Base-by-base conservation (phyloP, 2,888 invertebrate genomes). In the Epinotia brunnichana region DNA sequence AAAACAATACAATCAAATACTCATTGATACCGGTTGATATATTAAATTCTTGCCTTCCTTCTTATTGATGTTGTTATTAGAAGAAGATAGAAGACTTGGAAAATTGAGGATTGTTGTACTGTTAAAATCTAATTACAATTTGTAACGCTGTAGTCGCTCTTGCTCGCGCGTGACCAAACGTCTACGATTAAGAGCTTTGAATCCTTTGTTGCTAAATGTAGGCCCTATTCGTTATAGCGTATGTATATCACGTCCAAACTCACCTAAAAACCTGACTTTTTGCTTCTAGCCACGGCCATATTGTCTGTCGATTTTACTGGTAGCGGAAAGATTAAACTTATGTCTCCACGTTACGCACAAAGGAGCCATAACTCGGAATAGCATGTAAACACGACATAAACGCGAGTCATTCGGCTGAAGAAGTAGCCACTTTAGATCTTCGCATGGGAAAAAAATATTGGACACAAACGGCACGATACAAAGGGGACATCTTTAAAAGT, bases 381-480 rank as follows among this genome's bases (percentile, higher is more conserved):
- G n/a, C 44, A 24, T 51, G 48, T 62, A 62, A 62, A 51, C 62
- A 62, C 48, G 5, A 51, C 62, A 62, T 62, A 51, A 62, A 51
- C 21, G 21, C 19, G 17, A 41, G 9, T 24, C 41, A 21, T 41
- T 61, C 17, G 39, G 17, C 17, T 24, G 4, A 44, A 24, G 4
- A 44, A 24, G 11, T 21, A 44, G 21, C 24, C 13, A n/a, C 59
- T 59, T 59, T 13, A 11, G 9, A 39, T 39, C 57, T 35, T 29
- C 15, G 2, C 29, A 11, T 15, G 5, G 1, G 11, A 17, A 9
- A 39, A n/a, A 62, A 5, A 48, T 7, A 44, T 24, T 62, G n/a
- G n/a, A 29, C 15, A n/a, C 3, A 15, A 29, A 57, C 19, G 53
- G 19, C 17, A 57, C 29, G 29, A 29, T 57, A 62, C 2, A 11